Percentiles rank a stretch among this genome's conserved stretches.
Conservation (phyloP, 1,140 invertebrate species). For the Agrypnia vestita region DNA sequence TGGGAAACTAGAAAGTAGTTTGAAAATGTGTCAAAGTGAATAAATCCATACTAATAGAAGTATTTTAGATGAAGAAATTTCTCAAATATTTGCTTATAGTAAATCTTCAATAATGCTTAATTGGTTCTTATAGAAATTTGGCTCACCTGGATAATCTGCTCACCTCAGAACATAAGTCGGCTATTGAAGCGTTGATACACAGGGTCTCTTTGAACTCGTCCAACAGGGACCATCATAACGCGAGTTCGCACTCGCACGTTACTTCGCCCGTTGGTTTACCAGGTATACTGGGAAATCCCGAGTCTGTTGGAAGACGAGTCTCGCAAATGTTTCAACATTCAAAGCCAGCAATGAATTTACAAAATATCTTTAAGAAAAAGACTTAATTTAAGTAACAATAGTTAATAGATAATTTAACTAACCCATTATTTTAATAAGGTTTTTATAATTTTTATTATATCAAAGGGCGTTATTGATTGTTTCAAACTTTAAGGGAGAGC, state of each 20-base stretch:
- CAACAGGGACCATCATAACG: slow-evolving; percentile 28
- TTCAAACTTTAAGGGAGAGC: no score
- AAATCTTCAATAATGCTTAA: slow-evolving; percentile 15
- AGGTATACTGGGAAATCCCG: slow-evolving; percentile 64
- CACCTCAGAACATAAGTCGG: slow-evolving; percentile 64
- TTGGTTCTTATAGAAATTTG: slow-evolving; percentile 50
- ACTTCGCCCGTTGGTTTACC: slow-evolving; percentile 44
- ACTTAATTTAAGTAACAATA: slow-evolving; percentile 62
- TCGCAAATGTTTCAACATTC: slow-evolving; percentile 71
- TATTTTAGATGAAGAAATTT: no score
- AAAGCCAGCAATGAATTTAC: slow-evolving; percentile 69
- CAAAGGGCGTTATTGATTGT: no score
- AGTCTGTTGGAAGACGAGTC: slow-evolving; percentile 67
- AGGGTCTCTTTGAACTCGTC: slow-evolving; percentile 49
- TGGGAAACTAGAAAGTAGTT: no score
- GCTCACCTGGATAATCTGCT: slow-evolving; percentile 47
- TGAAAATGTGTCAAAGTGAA: no score
- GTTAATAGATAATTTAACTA: not conserved
- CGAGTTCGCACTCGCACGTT: slow-evolving; percentile 9
- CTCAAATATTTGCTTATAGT: no score
- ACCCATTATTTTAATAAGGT: no score
- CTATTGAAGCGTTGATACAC: slow-evolving; percentile 67
- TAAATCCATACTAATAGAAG: no score
- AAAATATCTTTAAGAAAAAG: slow-evolving; percentile 72
- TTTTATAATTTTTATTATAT: no score